phyloP scores from a whole-genome alignment of 2,797 vertebrate species.

The Phylloscopus collybita region DNA sequence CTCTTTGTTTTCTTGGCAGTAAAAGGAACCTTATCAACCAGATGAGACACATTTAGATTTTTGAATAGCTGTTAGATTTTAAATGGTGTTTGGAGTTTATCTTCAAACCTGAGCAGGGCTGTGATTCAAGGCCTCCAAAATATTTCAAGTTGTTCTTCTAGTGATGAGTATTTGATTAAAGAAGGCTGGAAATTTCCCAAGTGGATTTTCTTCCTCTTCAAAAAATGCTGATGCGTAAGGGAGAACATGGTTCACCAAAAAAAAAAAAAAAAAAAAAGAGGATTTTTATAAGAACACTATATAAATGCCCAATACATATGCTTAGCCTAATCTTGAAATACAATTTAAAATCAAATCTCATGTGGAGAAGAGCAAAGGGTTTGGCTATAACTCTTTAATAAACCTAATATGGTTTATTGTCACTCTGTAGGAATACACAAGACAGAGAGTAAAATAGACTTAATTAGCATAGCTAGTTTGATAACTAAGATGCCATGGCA shows the following conservation, averaged over 20 bases:
- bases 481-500: no score
- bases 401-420: background rate
- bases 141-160: background rate
- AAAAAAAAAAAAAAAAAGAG: background rate
- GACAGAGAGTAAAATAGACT: no score
- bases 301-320: background rate
- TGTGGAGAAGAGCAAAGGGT: background rate
- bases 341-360: background rate
- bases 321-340: background rate
- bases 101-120: background rate
- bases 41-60: background rate
- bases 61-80: background rate
- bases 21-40: background rate
- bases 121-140: background rate
- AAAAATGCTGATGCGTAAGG: background rate
- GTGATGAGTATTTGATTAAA: background rate
- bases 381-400: background rate
- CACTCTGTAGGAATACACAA: no score
- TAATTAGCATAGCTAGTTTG: no score
- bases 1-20: background rate
- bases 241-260: background rate
- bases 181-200: background rate
- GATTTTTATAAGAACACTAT: background rate
- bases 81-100: background rate
- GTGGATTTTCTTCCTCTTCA: background rate